Evolutionary conservation across 2,797 vertebrate genomes (phyloP), one percentile per base, ranked within the genome.

Genomic region (Pteronotus mesoamericanus): DNA sequence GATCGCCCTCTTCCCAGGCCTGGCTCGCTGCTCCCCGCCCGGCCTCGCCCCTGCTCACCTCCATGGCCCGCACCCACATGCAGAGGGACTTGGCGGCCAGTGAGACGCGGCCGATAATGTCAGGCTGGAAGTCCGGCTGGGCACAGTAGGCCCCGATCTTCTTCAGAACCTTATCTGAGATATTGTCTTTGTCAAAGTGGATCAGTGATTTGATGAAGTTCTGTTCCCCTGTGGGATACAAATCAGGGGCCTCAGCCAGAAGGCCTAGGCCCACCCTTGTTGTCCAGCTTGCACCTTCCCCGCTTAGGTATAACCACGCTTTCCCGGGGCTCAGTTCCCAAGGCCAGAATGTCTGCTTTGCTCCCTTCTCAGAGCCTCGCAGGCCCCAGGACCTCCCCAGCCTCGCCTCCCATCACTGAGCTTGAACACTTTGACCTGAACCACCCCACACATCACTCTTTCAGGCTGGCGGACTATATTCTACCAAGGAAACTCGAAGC

Each of bases 21-120:
- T 0, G 9, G 22, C 34, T 18, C 29, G 0, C 5, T 1, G 11
- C 24, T 64, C 53, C 6, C 82, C n/a, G 4, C 26, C 34, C 26
- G 8, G 5, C 4, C 3, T 37, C 0, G 4, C 34, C 16, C 11
- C 44, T 1, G 2, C 96, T 98, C 94, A 99, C 99, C 99, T 99
- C 99, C 99, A 99, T 99, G 96, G 99, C 99, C 92, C 99, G 98
- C 92, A 99, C 99, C 99, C 99, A 99, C 99, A 99, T 99, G 97
- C 99, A 99, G 69, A 99, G 99, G 48, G 99, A 99, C 94, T 99
- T 99, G 85, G 99, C 99, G 0, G 99, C 99, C 12, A 99, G 98
- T 0, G 99, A 99, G 32, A 99, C 99, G 1, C 99, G 98, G 72
- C 99, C 99, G 0, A 99, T 99, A 96, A 99, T 99, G 22, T 99